Base-by-base conservation (phyloP, 2,797 vertebrate species). In the Tokudaia tokunoshimensis region DNA sequence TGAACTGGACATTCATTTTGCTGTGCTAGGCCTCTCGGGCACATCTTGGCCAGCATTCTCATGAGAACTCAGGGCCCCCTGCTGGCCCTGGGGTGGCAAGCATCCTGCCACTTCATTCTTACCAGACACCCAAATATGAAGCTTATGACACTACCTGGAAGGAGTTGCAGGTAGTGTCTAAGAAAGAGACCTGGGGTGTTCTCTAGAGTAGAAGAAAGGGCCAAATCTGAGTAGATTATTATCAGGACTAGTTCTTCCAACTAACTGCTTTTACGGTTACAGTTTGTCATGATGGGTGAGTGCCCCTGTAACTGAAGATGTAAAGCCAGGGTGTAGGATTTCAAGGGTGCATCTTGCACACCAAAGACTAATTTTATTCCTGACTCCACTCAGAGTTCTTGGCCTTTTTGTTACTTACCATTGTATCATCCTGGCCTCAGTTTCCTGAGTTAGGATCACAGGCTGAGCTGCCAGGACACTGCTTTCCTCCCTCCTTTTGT, bases 1-100 rank as follows among this genome's bases (percentile, higher is more conserved):
- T 0, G 37, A n/a, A 47, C 57, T 15, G 11, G 57, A 11, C 79
- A 3, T 3, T 44, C 47, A 1, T n/a, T 44, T 13, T 11, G 55
- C 75, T 22, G 17, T 10, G 44, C 59, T 57, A 0, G 0, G 37
- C 29, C 31, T 41, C 91, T 85, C 34, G 29, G 55, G 52, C 6
- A 13, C 37, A 63, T 50, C 92, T 70, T 81, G 13, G 81, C 57
- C 3, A 47, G 34, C 41, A 7, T 47, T 92, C 95, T 92, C 94
- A 13, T 1, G 8, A 86, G 91, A 89, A 65, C 19, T 7, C 8
- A 0, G 96, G 92, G 89, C 94, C 97, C 94, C 96, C 97, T 97
- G 83, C 91, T 93, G 95, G 97, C 76, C 74, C 37, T 1, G 6
- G 80, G 83, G 10, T 13, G 3, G 31, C 63, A 74, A 92, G 82